Evolutionary conservation across 2,888 invertebrate genomes (phyloP), one percentile per base, ranked within the genome.

Genomic region (Nemoura dubitans): DNA sequence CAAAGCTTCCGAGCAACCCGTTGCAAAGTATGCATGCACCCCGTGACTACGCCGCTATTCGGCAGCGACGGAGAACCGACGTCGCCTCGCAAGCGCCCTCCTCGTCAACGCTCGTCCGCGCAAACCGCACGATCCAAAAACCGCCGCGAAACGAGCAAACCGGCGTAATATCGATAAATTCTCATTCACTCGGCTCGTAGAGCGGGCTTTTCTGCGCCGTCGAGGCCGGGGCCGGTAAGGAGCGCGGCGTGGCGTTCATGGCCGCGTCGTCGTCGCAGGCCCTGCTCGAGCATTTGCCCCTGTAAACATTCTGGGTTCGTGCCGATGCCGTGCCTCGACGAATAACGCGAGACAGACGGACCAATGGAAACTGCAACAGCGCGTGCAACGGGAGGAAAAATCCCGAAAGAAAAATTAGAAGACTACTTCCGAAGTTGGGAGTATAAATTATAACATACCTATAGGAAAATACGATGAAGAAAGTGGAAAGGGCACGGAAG

Each of bases 131-230:
- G 84, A 84, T 84, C 84, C 21, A 76, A 84, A 84, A 84, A 84
- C 84, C 84, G 25, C 84, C 84, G 59, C n/a, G n/a, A 30, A 81
- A 81, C 81, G 81, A 81, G 27, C 84, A 42, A 25, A 76, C 59
- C 59, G 59, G 59, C 42, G 87, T 82, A 87, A 87, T 87, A 87
- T 87, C 87, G 87, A 87, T 87, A 87, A 87, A 87, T 87, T 85
- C 87, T 87, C 85, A 87, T 87, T 85, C 87, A 85, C 82, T 83
- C 85, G 28, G 84, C 26, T 28, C 81, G 30, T 81, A 81, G n/a
- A n/a, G 81, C 81, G 7, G 21, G 28, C 81, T 29, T 30, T 28
- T 28, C 78, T 28, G 27, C 78, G 59, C 10, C 36, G 36, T 3
- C 59, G 59, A 21, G 21, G 59, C 10, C 36, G 36, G 36, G 36